Evolutionary conservation across 2,888 invertebrate genomes (phyloP).

Genomic region (Perizoma flavofasciatum): DNA sequence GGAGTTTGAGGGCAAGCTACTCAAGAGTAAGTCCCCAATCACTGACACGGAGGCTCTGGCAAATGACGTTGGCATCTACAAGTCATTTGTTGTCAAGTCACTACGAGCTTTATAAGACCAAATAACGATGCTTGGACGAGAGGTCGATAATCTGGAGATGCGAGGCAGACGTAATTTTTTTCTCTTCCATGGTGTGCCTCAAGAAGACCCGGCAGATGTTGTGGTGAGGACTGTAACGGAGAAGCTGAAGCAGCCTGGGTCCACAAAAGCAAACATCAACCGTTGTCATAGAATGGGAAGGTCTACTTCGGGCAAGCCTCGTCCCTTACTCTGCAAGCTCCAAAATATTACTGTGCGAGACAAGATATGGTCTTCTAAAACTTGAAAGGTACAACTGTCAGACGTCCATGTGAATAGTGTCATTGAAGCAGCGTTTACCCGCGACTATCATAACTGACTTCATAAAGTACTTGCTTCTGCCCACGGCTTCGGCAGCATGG

Average conservation of each 20-base stretch:
- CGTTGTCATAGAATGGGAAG: too few relatives aligned
- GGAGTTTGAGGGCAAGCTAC: slow-evolving; percentile 1
- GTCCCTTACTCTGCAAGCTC: too few relatives aligned
- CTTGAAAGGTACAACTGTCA: too few relatives aligned
- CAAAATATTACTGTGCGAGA: too few relatives aligned
- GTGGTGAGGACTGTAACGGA: not conserved
- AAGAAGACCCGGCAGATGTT: not conserved
- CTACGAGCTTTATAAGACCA: too few relatives aligned
- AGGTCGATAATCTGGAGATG: slow-evolving; percentile 1
- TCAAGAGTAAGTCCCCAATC: not conserved
- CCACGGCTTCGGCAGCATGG: too few relatives aligned
- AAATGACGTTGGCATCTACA: not conserved
- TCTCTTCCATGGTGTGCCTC: slow-evolving; percentile 5
- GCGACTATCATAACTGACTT: too few relatives aligned
- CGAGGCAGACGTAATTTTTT: not conserved
- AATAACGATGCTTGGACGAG: too few relatives aligned
- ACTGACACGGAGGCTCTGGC: not conserved
- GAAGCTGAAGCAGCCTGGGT: slow-evolving; percentile 1
- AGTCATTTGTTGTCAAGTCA: not conserved
- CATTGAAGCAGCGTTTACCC: too few relatives aligned
- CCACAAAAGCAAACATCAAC: not conserved
- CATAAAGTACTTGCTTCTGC: too few relatives aligned
- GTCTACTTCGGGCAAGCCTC: too few relatives aligned
- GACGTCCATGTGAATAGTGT: too few relatives aligned
- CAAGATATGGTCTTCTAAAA: not conserved